Evolutionary conservation across 2,888 invertebrate genomes (phyloP).

Genomic region (Stegophylla sp.): DNA sequence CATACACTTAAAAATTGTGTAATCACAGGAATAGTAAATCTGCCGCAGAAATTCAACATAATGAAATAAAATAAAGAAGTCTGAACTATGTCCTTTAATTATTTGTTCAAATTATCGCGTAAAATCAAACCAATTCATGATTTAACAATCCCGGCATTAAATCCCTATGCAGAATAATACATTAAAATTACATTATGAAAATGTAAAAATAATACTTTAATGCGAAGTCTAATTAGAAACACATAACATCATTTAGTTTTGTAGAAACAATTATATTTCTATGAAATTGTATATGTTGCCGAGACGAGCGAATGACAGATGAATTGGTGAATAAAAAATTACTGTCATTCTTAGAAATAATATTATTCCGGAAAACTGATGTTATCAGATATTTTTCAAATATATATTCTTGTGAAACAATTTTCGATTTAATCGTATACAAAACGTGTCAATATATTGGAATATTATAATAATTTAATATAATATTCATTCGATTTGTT

Average conservation of each 20-base stretch:
- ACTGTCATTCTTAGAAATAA: neutral
- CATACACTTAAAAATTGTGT: no score
- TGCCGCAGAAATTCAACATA: no score
- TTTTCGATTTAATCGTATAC: neutral
- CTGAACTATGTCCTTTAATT: no score
- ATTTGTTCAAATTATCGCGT: no score
- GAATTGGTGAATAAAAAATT: neutral
- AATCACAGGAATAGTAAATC: no score
- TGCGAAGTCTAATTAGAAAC: neutral
- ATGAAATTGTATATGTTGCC: neutral
- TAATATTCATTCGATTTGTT: no score
- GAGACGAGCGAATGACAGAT: constrained; percentile 11
- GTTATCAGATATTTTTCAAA: constrained; percentile 3
- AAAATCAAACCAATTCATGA: no score
- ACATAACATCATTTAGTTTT: neutral
- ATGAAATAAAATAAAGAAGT: no score
- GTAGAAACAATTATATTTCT: constrained; percentile 22
- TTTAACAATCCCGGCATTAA: no score
- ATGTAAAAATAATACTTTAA: neutral
- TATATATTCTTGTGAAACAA: constrained; percentile 4
- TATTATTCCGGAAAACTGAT: constrained; percentile 29
- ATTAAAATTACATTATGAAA: neutral
- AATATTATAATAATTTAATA: neutral
- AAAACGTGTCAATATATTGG: neutral
- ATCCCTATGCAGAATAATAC: no score